Evolutionary conservation across 1,140 invertebrate species (phyloP).

Genomic region (Ectropis grisescens): DNA sequence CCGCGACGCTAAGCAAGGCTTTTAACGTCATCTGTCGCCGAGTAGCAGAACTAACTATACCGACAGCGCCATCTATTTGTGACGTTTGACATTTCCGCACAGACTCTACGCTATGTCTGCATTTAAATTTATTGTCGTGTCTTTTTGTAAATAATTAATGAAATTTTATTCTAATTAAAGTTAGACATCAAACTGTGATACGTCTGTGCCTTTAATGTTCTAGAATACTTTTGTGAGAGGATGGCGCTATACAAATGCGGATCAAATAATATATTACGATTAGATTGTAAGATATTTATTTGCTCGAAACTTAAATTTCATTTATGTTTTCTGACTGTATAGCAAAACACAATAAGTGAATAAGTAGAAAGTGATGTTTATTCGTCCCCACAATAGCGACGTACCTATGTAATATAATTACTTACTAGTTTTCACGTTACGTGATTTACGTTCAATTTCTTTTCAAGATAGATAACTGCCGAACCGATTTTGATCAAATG

Average conservation of each 20-base stretch:
- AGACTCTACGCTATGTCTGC: slow-evolving; percentile 8
- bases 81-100: slow-evolving; percentile 27
- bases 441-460: no score
- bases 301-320: slow-evolving; percentile 27
- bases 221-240: slow-evolving; percentile 32
- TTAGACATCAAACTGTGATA: slow-evolving; percentile 53
- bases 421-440: no score
- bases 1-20: slow-evolving; percentile 59
- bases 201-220: slow-evolving; percentile 61
- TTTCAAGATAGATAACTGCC: no score
- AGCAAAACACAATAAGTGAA: no score
- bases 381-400: no score
- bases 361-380: no score
- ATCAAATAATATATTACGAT: slow-evolving; percentile 22
- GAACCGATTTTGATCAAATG: no score
- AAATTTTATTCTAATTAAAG: slow-evolving; percentile 26
- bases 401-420: no score
- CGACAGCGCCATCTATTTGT: slow-evolving; percentile 43
- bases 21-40: slow-evolving; percentile 44
- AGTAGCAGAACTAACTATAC: slow-evolving; percentile 24
- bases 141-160: slow-evolving; percentile 33
- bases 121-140: not conserved
- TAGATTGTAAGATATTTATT: slow-evolving; percentile 27
- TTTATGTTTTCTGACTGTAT: no score
- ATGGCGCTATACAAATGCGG: slow-evolving; percentile 36